Conservation (phyloP, 1,140 invertebrate species). For the Babylonia areolata region DNA sequence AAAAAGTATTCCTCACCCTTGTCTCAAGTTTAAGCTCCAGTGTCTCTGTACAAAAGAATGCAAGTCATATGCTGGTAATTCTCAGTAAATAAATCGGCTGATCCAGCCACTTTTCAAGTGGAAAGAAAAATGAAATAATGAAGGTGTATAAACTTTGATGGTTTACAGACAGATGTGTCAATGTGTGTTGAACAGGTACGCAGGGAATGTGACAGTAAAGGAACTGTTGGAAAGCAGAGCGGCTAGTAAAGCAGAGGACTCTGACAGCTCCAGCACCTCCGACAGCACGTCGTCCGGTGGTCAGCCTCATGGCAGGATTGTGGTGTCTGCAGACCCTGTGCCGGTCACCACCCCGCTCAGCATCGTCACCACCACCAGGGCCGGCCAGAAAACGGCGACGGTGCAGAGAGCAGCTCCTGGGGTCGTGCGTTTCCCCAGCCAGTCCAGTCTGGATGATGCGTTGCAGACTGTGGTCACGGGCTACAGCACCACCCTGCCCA, state of each 20-base stretch:
- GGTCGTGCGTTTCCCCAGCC: conserved; percentile 37
- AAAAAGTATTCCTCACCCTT: too few species aligned
- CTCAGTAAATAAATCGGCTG: too few species aligned
- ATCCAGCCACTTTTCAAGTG: too few species aligned
- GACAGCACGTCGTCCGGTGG: too few species aligned
- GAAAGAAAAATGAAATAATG: too few species aligned
- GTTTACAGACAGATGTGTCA: too few species aligned
- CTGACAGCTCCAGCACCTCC: not conserved
- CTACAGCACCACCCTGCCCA: conserved; percentile 54
- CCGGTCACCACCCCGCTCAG: not conserved
- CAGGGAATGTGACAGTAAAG: conserved; percentile 68
- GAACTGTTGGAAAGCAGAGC: conserved; percentile 59
- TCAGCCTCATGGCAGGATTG: not conserved
- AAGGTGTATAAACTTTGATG: too few species aligned
- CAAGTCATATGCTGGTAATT: too few species aligned
- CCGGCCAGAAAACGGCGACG: not conserved
- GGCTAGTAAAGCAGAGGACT: conserved; percentile 34
- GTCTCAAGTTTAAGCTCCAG: too few species aligned
- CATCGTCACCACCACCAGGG: not conserved
- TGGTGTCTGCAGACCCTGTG: not conserved
- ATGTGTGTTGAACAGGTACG: conserved; percentile 55
- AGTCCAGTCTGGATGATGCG: conserved; percentile 50
- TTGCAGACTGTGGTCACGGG: conserved; percentile 38
- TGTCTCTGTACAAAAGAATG: too few species aligned
- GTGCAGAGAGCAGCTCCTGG: not conserved